Base-by-base conservation (phyloP, 2,113 vertebrate species). In the Gambusia holbrooki region DNA sequence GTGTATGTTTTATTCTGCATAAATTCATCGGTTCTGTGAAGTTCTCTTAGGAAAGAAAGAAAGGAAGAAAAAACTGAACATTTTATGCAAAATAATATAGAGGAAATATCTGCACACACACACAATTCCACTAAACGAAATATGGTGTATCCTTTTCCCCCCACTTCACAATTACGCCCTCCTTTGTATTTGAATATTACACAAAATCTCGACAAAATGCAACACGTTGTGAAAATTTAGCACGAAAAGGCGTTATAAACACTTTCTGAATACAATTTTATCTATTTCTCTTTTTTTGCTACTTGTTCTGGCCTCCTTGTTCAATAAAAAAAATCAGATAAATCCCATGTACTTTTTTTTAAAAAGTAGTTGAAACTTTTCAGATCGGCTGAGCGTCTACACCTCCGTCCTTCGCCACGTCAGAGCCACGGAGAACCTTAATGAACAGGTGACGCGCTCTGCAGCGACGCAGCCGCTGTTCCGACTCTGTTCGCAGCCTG, bases 361-460 rank as follows among this genome's bases (percentile, higher is more conserved):
- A 51, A 15, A 27, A 27, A 27, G 27, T 27, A 27, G 6, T 58
- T n/a, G 5, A 33, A 58, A 70, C 4, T 70, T 58, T 14, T 2
- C 22, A 7, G 1, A 8, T 58, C 19, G 35, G 11, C 11, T 6
- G 10, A n/a, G 10, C 2, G 5, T 69, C 30, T 1, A 14, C 29
- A 30, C 17, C 51, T 73, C 58, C 60, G 61, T 84, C 27, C 58
- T 15, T 78, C 37, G 65, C 85, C 80, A 84, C 91, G 86, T 89
- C 79, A 83, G 22, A 68, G 67, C 68, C 80, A 74, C 28, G 54
- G 58, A 74, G 40, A 69, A 66, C 84, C 86, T 91, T 87, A 90
- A 88, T 89, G 89, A 85, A 86, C 84, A 84, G 88, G 87, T 77
- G 88, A 87, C 91, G 91, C 75, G 86, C 85, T 70, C 76, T 12